Conservation (phyloP, 2,888 invertebrate genomes). For the Drosophila parthenogenetica region DNA sequence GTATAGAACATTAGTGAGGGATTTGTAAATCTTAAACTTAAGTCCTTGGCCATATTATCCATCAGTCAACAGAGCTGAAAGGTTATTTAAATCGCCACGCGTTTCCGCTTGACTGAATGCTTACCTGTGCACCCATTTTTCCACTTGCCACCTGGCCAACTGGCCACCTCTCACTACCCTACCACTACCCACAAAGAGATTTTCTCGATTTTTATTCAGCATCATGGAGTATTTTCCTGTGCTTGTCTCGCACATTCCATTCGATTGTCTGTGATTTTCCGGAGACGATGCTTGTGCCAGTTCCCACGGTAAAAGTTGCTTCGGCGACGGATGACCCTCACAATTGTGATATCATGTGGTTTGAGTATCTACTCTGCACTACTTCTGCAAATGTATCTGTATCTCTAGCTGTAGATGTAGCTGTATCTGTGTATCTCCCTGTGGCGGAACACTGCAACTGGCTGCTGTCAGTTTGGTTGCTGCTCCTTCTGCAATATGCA, state of each 20-base stretch:
- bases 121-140: conserved; percentile 3
- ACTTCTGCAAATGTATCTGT: conserved; percentile 3
- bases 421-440: conserved; percentile 19
- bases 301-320: conserved; percentile 22
- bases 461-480: conserved; percentile 46
- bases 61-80: conserved; percentile 55
- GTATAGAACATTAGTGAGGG: conserved; percentile 19
- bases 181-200: not conserved
- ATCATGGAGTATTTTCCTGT: conserved; percentile 7
- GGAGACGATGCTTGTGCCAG: conserved; percentile 9
- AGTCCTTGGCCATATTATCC: conserved; percentile 48
- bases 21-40: conserved; percentile 50
- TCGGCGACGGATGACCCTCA: conserved; percentile 18
- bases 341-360: conserved; percentile 22
- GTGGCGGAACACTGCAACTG: conserved; percentile 50
- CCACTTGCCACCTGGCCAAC: not conserved
- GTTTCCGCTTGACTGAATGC: conserved; percentile 53
- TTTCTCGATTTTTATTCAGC: not conserved
- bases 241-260: conserved; percentile 3
- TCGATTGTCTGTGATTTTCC: conserved; percentile 49
- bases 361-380: conserved; percentile 2
- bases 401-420: conserved; percentile 13
- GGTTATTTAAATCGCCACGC: conserved; percentile 63
- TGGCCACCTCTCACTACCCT: too few relatives aligned
- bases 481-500: conserved; percentile 51